Evolutionary conservation across 2,888 invertebrate species (phyloP).

Genomic region (Cheilosia vernalis): DNA sequence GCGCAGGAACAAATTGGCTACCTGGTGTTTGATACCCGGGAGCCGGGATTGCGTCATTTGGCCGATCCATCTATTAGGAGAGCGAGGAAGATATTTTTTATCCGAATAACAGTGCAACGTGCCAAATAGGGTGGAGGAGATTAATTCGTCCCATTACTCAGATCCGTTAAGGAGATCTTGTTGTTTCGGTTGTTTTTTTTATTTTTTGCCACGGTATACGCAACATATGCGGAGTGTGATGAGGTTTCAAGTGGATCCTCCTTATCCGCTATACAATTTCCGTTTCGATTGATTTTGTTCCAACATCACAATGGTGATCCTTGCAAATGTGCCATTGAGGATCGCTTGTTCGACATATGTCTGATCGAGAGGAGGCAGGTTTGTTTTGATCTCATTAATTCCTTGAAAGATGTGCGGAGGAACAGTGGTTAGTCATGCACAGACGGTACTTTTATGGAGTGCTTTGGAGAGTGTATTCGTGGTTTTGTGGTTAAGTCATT

Average conservation of each 20-base stretch:
- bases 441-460: background rate
- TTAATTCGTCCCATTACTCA: constrained; percentile 71
- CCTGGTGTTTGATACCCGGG: constrained; percentile 57
- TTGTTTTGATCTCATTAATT: constrained; percentile 66
- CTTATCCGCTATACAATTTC: constrained; percentile 73
- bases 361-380: constrained; percentile 33
- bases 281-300: constrained; percentile 67
- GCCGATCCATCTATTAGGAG: constrained; percentile 61
- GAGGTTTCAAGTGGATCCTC: constrained; percentile 68
- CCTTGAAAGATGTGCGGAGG: constrained; percentile 12
- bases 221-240: constrained; percentile 57
- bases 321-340: constrained; percentile 60
- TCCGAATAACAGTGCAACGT: constrained; percentile 67
- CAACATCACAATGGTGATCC: constrained; percentile 28
- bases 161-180: constrained; percentile 67
- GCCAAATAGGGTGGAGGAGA: constrained; percentile 70
- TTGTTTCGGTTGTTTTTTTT: constrained; percentile 13
- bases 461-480: background rate
- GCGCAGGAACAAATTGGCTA: constrained; percentile 41
- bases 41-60: constrained; percentile 72
- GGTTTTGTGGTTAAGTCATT: background rate
- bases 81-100: constrained; percentile 30
- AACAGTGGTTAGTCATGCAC: constrained; percentile 54
- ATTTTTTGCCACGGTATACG: constrained; percentile 5
- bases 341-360: constrained; percentile 61